These are phyloP conservation scores for Erpobdella octoculata DNA, from an alignment of 2,888 invertebrate genomes.

Conservation along the genomic window DNA sequence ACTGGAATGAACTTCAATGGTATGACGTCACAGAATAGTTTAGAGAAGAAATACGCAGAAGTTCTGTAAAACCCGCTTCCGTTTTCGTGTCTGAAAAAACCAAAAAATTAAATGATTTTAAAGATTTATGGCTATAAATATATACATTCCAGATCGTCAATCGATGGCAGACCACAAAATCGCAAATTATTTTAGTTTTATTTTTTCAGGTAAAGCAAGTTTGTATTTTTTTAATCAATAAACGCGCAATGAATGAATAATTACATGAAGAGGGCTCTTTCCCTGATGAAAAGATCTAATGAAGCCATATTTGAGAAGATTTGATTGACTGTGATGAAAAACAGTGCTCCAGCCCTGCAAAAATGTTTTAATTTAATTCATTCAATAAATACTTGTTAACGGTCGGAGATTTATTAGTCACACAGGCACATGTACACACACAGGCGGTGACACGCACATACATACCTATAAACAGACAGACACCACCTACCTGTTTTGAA, in stretches of 20 bases:
- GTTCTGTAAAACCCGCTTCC: slow-evolving; percentile 35
- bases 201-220: neutral
- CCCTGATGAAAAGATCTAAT: neutral
- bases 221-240: neutral
- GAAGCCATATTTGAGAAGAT: slow-evolving; percentile 9
- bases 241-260: too few species aligned
- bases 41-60: slow-evolving; percentile 47
- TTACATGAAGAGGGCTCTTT: slow-evolving; percentile 11
- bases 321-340: slow-evolving; percentile 18
- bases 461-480: neutral
- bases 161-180: neutral
- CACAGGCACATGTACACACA: neutral
- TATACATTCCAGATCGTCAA: too few species aligned
- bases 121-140: too few species aligned
- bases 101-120: neutral
- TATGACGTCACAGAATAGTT: slow-evolving; percentile 47
- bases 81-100: slow-evolving; percentile 31
- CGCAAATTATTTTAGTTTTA: neutral
- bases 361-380: too few species aligned
- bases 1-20: slow-evolving; percentile 46
- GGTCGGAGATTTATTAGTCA: too few species aligned
- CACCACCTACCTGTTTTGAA: slow-evolving; percentile 48
- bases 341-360: slow-evolving; percentile 13
- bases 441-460: too few species aligned
- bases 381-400: too few species aligned